Conservation (phyloP, 2,888 invertebrate species). For the Rhagium mordax region DNA sequence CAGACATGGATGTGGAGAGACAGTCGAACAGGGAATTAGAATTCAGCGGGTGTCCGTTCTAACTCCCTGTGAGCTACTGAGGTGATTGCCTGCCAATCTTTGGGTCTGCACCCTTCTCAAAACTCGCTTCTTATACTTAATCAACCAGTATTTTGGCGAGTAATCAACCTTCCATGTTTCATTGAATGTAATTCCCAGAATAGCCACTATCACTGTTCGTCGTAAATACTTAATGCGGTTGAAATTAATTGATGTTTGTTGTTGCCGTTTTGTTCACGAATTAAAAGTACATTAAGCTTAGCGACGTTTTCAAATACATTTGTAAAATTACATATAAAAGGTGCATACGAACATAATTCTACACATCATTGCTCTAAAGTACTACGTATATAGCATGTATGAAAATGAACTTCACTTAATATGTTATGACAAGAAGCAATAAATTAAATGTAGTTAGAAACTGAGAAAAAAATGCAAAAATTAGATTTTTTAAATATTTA, state of each 20-base stretch:
- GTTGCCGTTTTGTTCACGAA: constrained; percentile 18
- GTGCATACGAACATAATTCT: neutral
- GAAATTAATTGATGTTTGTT: constrained; percentile 25
- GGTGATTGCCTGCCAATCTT: constrained; percentile 71
- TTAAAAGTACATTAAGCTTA: constrained; percentile 27
- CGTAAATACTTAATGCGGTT: constrained; percentile 29
- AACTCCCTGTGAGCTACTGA: constrained; percentile 68
- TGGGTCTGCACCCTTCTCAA: constrained; percentile 67
- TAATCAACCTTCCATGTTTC: constrained; percentile 55
- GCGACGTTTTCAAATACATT: neutral
- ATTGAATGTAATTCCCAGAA: constrained; percentile 45
- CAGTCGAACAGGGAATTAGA: constrained; percentile 62
- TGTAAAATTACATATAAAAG: neutral
- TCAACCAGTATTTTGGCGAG: constrained; percentile 61
- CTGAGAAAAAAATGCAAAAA: too few species aligned
- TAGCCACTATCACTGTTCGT: constrained; percentile 31
- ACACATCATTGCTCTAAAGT: neutral
- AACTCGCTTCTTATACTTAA: constrained; percentile 63
- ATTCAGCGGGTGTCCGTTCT: constrained; percentile 68
- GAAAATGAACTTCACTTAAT: too few species aligned
- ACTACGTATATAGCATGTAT: too few species aligned
- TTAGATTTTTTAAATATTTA: too few species aligned
- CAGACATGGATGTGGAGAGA: constrained; percentile 42
- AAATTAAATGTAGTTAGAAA: too few species aligned
- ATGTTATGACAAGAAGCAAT: too few species aligned